Conservation (phyloP, 2,888 invertebrate species). For the Euphydryas editha region DNA sequence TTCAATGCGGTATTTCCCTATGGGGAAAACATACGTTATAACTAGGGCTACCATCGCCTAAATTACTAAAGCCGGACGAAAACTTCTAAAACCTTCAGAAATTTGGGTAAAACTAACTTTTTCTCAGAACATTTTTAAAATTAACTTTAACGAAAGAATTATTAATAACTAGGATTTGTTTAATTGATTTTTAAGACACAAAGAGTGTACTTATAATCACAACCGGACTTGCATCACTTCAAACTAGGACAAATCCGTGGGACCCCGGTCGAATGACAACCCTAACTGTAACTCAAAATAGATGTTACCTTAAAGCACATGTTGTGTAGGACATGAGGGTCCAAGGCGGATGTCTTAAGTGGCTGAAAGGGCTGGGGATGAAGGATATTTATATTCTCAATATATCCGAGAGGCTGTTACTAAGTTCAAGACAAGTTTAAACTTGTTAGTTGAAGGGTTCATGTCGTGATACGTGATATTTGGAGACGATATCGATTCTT, state of each 20-base stretch:
- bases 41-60: slow-evolving; percentile 22
- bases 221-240: no score
- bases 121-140: no score
- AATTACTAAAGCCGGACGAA: no score
- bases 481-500: slow-evolving; percentile 35
- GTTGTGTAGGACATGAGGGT: slow-evolving; percentile 56
- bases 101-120: no score
- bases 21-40: slow-evolving; percentile 43
- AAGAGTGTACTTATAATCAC: no score
- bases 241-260: no score
- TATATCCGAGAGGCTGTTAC: slow-evolving; percentile 68
- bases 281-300: slow-evolving; percentile 47
- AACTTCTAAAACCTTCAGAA: no score
- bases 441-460: slow-evolving; percentile 53
- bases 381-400: slow-evolving; percentile 77
- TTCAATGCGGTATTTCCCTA: slow-evolving; percentile 45
- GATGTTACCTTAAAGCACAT: slow-evolving; percentile 49
- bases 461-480: slow-evolving; percentile 42
- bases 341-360: slow-evolving; percentile 74
- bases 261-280: slow-evolving; percentile 19
- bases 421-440: slow-evolving; percentile 60
- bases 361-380: slow-evolving; percentile 72
- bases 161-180: no score
- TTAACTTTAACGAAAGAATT: no score
- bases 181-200: no score